Evolutionary conservation across 2,113 vertebrate genomes (phyloP).

Genomic region (Lanius ludovicianus): DNA sequence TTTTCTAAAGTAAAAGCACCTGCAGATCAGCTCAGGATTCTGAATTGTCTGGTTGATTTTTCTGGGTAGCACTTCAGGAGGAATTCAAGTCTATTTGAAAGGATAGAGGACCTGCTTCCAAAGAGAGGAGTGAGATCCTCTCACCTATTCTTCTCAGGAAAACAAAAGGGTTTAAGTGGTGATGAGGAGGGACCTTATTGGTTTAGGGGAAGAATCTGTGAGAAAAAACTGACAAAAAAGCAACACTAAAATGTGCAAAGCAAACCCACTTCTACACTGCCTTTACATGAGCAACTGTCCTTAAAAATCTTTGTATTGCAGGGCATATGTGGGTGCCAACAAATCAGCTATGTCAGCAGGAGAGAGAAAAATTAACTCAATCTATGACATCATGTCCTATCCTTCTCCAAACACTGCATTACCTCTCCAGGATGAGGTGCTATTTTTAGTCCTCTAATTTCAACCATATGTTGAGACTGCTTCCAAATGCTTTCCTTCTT

Average conservation of each 20-base stretch:
- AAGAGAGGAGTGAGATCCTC: not conserved
- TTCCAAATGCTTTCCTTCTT: not conserved
- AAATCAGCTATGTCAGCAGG: not conserved
- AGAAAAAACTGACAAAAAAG: not conserved
- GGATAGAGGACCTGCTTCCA: not conserved
- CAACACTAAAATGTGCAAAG: not conserved
- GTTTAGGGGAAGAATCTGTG: not conserved
- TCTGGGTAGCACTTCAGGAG: not conserved
- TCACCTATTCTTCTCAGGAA: not conserved
- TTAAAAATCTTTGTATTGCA: not conserved
- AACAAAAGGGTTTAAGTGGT: not conserved
- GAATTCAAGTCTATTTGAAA: not conserved
- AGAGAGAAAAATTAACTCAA: not conserved
- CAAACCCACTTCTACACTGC: not conserved
- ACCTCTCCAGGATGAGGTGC: not conserved
- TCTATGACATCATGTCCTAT: not conserved
- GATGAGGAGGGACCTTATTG: not conserved
- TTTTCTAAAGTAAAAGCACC: not conserved
- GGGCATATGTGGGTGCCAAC: not conserved
- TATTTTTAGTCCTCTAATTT: conserved; percentile 23
- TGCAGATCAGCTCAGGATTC: not conserved
- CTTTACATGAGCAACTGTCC: not conserved
- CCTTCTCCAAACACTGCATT: not conserved
- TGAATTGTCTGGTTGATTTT: not conserved
- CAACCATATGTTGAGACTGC: not conserved